Conservation (phyloP, 2,113 vertebrate genomes). For the Eurypyga helias region DNA sequence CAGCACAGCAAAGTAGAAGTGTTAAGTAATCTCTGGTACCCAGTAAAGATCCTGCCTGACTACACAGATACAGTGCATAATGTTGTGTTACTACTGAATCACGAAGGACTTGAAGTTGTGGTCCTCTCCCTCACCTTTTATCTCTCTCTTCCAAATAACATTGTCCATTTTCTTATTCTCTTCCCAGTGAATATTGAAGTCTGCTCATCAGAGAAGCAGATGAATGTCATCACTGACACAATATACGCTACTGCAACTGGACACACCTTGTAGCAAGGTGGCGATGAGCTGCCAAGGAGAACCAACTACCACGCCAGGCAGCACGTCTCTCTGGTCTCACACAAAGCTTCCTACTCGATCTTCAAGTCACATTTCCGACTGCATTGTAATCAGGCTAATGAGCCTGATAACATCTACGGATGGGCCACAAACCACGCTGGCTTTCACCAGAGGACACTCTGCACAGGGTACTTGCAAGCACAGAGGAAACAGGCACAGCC, state of each 20-base stretch:
- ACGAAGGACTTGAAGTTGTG: neutral
- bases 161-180: neutral
- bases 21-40: neutral
- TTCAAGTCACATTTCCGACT: neutral
- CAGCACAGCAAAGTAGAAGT: neutral
- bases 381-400: neutral
- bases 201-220: neutral
- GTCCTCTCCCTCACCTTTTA: neutral
- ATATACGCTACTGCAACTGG: neutral
- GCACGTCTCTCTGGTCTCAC: neutral
- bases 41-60: neutral
- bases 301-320: neutral
- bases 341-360: neutral
- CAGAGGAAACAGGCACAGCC: neutral
- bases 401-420: neutral
- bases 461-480: neutral
- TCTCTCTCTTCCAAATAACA: neutral
- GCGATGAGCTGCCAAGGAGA: neutral
- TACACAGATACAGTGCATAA: neutral
- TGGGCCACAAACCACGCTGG: neutral
- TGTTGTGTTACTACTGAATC: neutral
- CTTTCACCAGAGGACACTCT: neutral
- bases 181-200: neutral
- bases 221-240: neutral
- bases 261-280: fast-evolving